Conservation (phyloP, 2,888 invertebrate species). For the Lysandra bellargus region DNA sequence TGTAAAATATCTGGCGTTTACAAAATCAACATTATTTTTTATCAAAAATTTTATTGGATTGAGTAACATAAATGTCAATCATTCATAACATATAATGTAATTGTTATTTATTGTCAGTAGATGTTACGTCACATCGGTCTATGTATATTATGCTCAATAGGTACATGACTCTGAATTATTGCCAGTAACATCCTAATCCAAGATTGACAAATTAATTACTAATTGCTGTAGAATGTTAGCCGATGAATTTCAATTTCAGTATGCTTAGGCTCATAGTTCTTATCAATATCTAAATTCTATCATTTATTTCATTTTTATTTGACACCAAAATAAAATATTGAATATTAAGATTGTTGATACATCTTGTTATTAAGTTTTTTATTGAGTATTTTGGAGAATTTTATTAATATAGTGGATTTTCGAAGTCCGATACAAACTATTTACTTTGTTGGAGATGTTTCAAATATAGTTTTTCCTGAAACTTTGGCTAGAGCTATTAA, state of each 20-base stretch:
- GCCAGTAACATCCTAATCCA: background rate
- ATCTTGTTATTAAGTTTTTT: too few species aligned
- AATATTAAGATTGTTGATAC: background rate
- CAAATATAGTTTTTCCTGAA: background rate
- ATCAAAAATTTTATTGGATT: background rate
- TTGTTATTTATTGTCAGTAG: background rate
- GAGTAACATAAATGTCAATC: background rate
- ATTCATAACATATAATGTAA: background rate
- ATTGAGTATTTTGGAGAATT: background rate
- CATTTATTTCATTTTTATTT: too few species aligned
- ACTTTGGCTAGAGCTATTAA: background rate
- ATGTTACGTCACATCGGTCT: background rate
- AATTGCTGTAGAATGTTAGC: slow-evolving; percentile 1
- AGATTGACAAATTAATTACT: slow-evolving; percentile 20
- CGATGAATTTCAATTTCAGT: background rate
- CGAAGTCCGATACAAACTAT: background rate
- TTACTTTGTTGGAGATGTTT: background rate
- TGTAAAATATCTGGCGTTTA: background rate
- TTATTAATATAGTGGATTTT: background rate
- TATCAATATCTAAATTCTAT: too few species aligned
- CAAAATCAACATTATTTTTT: background rate
- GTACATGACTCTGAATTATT: background rate
- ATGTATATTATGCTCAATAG: background rate
- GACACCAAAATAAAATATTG: too few species aligned
- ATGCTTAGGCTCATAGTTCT: background rate